These are phyloP conservation scores for Falco peregrinus DNA, from an alignment of 2,797 vertebrate species.

Conservation along the genomic window DNA sequence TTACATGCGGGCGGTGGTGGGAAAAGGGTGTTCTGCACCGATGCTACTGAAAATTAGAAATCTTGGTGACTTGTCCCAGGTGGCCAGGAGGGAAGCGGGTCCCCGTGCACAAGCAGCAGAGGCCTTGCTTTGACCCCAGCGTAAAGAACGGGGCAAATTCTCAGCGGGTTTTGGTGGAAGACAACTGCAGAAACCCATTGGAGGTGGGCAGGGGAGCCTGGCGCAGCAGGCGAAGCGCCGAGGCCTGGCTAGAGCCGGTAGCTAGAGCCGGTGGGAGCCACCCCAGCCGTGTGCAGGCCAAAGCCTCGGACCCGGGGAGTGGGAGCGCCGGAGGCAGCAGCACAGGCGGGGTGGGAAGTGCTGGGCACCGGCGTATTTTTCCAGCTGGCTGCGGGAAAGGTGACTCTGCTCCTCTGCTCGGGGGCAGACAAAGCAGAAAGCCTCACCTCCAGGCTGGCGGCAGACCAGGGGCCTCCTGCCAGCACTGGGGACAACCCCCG, in stretches of 20 bases:
- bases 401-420: neutral
- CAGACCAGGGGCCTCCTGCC: neutral
- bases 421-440: neutral
- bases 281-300: neutral
- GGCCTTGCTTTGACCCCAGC: neutral
- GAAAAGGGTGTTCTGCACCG: neutral
- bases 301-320: neutral
- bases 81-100: accelerated
- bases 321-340: neutral
- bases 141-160: neutral
- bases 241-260: neutral
- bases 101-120: neutral
- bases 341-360: neutral
- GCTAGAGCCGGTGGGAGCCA: neutral
- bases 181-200: neutral
- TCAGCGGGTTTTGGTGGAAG: neutral
- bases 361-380: neutral
- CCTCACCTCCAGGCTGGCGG: neutral
- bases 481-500: neutral
- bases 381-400: neutral
- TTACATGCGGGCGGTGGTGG: accelerated
- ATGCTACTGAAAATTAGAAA: neutral
- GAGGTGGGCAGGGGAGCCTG: neutral
- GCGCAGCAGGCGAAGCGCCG: accelerated
- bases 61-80: neutral